A percentile compares a stretch with the other conserved stretches of the same genome.
phyloP scores from a whole-genome alignment of 1,140 invertebrate species.

The Carposina sasakii region DNA sequence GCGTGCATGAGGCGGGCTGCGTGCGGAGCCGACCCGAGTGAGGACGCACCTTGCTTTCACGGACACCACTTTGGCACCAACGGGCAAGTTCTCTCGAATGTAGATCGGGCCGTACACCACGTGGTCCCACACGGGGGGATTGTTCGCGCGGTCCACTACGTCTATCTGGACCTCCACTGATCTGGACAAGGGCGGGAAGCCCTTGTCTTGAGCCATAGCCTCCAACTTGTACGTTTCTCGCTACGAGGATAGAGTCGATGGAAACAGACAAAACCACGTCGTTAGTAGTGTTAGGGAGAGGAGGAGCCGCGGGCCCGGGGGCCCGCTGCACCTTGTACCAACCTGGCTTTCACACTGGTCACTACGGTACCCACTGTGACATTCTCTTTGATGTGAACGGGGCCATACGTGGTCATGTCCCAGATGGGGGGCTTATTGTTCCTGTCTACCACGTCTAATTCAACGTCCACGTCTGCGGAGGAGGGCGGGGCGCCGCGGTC shows the following conservation, averaged over 20 bases:
- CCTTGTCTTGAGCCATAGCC: slow-evolving; percentile 97
- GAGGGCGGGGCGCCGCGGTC: slow-evolving; percentile 91
- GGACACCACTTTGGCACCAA: slow-evolving; percentile 96
- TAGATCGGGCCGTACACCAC: slow-evolving; percentile 95
- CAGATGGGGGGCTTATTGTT: slow-evolving; percentile 98
- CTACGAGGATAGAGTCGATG: slow-evolving; percentile 80
- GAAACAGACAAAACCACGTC: slow-evolving; percentile 78
- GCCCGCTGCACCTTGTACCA: slow-evolving; percentile 81
- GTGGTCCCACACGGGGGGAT: slow-evolving; percentile 97
- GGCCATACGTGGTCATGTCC: slow-evolving; percentile 94
- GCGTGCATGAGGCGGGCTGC: slow-evolving; percentile 72
- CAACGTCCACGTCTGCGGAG: slow-evolving; percentile 94
- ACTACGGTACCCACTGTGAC: slow-evolving; percentile 97
- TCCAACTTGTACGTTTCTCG: slow-evolving; percentile 97
- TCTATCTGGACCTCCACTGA: slow-evolving; percentile 97
- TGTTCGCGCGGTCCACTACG: slow-evolving; percentile 97
- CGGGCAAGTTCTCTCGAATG: slow-evolving; percentile 97
- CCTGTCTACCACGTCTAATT: slow-evolving; percentile 97
- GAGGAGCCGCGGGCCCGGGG: slow-evolving; percentile 58
- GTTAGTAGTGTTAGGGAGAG: slow-evolving; percentile 75
- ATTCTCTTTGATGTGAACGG: slow-evolving; percentile 97
- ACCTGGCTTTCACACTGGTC: slow-evolving; percentile 97
- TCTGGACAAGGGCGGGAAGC: slow-evolving; percentile 92
- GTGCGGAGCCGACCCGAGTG: slow-evolving; percentile 73
- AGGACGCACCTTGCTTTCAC: slow-evolving; percentile 94